Base-by-base conservation (phyloP, 2,888 invertebrate genomes). In the Drosophila affinis region DNA sequence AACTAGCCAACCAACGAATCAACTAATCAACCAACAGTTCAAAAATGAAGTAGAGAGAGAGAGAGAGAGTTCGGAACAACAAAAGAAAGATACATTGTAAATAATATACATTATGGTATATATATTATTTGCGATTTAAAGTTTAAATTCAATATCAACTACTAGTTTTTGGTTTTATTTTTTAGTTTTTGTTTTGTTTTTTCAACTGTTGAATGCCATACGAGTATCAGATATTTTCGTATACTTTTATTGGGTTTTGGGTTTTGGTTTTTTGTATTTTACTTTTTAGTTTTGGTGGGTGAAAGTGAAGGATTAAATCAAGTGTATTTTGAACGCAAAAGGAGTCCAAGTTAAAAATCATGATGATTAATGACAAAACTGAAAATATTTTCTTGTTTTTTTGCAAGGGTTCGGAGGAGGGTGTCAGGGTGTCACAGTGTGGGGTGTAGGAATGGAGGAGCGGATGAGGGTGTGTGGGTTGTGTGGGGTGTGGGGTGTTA, bases 11-110 rank as follows among this genome's bases (percentile, higher is more conserved):
- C 77, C 84, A 84, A 80, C 75, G 21, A 21, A 21, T 21, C 78
- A 84, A 79, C 79, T 76, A 82, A 80, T 78, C 72, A 81, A 82
- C 82, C 84, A 83, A 83, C 85, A 80, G 71, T 83, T 83, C 62
- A 81, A 77, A 81, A 78, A 77, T 62, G 55, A 62, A 52, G 39
- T 72, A 58, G 62, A 52, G 47, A 55, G 3, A 21, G 21, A 21
- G 55, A 60, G 21, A 21, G 55, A 60, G 70, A 17, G 49, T 62
- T n/a, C 39, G 39, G n/a, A 39, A 83, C 68, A 39, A 83, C 68
- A 75, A 51, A 57, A 70, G 60, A 52, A 52, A 58, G 52, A 84
- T 72, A 81, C 48, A 72, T 74, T 74, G 70, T 79, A 79, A 68
- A 78, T 81, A 73, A 63, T 59, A 70, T 71, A 52, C 52, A 68